Evolutionary conservation across 2,797 vertebrate genomes (phyloP), one percentile per base, ranked within the genome.

Genomic region (Phrynocephalus vlangalii): DNA sequence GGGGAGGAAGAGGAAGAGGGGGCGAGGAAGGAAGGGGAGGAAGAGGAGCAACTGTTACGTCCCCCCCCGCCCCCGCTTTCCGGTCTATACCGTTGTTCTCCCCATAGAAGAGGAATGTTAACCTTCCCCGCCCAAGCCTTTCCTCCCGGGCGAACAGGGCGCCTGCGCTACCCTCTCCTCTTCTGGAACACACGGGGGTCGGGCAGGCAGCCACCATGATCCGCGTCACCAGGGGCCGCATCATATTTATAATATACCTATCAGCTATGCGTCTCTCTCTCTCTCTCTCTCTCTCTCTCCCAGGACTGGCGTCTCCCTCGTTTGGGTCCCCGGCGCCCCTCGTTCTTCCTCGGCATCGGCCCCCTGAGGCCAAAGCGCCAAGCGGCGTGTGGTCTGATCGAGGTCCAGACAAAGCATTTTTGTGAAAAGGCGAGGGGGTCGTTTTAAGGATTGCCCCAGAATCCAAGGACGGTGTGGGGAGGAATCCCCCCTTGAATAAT

Each of bases 151-250:
- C 63, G 63, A 44, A 89, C 86, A 86, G 79, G 78, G 93, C 94
- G 94, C 93, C 94, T 95, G 94, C 95, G 94, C 95, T 94, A 92
- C 93, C 79, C 83, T 68, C 44, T 48, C 82, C 75, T 71, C 79
- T 68, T 72, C 70, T 77, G 63, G 82, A 82, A 85, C 70, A 87
- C 48, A 85, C 66, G 80, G 52, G 84, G 78, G 44, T 20, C 15
- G 89, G 82, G 85, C 24, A 48, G 18, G 15, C 24, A 44, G 79
- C 67, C 86, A 72, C 81, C 73, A 26, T 52, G 52, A 26, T 30
- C n/a, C 60, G 7, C 28, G 11, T 3, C 84, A 76, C 38, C 88
- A 6, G 18, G 60, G n/a, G 79, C 72, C 11, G 50, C 85, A 82
- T 80, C 20, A 78, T 70, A 66, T 66, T 76, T 75, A 63, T 16